Conservation (phyloP, 92 coral and sea anemone species). For the Heliopora coerulea region DNA sequence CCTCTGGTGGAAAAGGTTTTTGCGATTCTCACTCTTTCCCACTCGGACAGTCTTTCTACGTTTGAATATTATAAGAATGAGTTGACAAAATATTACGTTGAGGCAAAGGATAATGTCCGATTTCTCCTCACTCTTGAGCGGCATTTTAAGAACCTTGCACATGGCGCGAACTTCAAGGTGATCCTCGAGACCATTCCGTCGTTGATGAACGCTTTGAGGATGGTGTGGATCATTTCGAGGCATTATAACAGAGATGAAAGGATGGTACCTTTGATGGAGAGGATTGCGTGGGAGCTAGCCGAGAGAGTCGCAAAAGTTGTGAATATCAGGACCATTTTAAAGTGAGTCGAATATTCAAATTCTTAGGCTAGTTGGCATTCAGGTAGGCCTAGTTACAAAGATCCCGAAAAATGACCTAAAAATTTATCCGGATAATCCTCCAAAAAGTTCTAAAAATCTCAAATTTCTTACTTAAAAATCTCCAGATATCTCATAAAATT, state of each 20-base stretch:
- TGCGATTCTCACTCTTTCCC: conserved; percentile 67
- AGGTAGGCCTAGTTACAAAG: no score
- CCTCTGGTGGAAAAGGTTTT: conserved; percentile 93
- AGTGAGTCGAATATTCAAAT: no score
- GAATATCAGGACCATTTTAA: conserved; percentile 86
- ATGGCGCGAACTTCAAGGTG: conserved; percentile 94
- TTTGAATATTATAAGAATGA: conserved; percentile 97
- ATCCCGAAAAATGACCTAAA: no score
- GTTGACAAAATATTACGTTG: conserved; percentile 87
- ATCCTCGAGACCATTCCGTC: conserved; percentile 99
- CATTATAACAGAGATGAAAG: conserved; percentile 99
- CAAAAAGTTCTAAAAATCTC: no score
- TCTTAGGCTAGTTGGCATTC: no score
- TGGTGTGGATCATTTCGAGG: conserved; percentile 99
- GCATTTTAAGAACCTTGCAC: conserved; percentile 95
- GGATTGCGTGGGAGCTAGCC: conserved; percentile 98
- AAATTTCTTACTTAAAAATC: no score
- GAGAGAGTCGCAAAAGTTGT: conserved; percentile 96
- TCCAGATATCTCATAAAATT: no score
- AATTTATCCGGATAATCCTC: no score
- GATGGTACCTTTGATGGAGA: conserved; percentile 99
- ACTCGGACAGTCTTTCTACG: conserved; percentile 83
- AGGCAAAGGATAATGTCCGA: conserved; percentile 96
- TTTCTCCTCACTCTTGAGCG: conserved; percentile 93
- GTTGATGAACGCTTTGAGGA: conserved; percentile 96